Percentiles rank a stretch among this genome's conserved stretches.
These are phyloP conservation scores for Hemiprocne comata DNA, from an alignment of 2,113 vertebrate species.

Conservation along the genomic window DNA sequence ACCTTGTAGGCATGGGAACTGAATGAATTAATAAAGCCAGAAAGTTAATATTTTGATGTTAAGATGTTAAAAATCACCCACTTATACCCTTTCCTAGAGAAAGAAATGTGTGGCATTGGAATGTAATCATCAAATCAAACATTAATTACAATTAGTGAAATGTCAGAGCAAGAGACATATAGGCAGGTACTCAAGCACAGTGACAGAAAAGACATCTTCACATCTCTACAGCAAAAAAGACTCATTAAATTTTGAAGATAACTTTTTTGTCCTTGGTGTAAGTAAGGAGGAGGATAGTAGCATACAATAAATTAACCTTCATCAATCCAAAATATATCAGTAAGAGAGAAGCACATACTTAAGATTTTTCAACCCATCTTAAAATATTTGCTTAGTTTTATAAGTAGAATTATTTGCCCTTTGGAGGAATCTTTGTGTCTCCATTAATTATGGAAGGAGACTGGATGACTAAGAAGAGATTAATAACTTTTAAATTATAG, in stretches of 20 bases:
- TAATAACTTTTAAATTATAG: background rate
- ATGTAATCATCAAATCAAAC: background rate
- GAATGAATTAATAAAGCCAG: background rate
- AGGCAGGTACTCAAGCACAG: background rate
- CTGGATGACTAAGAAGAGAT: background rate
- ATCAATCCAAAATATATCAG: background rate
- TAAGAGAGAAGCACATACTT: background rate
- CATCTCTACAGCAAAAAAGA: background rate
- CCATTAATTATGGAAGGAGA: background rate
- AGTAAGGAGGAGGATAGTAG: background rate
- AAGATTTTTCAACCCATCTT: background rate
- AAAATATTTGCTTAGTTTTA: background rate
- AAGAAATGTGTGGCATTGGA: background rate
- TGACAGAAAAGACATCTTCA: background rate
- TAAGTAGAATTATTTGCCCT: background rate
- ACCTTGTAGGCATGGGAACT: background rate
- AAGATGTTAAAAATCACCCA: background rate
- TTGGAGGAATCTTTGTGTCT: background rate
- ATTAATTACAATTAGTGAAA: constrained; percentile 29
- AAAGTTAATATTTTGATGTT: background rate
- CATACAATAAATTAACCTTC: background rate
- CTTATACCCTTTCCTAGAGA: background rate
- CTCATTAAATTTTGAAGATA: background rate
- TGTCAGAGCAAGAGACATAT: background rate
- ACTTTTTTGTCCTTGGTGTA: background rate